Percentiles rank a stretch among this genome's conserved stretches.
These are phyloP conservation scores for Cataglyphis hispanica DNA, from an alignment of 1,140 invertebrate species.

Conservation along the genomic window DNA sequence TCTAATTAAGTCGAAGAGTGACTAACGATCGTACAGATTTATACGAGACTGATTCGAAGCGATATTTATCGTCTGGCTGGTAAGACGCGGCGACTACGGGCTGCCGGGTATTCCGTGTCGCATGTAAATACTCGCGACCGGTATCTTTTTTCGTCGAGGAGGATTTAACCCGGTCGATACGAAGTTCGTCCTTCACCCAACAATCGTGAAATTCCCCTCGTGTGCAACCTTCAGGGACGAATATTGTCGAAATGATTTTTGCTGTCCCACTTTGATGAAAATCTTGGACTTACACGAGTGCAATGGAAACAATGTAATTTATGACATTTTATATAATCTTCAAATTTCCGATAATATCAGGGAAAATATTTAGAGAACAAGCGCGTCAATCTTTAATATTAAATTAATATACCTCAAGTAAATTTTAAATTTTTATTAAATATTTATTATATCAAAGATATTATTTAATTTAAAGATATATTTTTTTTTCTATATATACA, in stretches of 20 bases:
- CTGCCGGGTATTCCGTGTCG: constrained; percentile 43
- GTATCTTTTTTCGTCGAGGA: constrained; percentile 35
- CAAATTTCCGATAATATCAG: not conserved
- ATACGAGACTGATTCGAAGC: constrained; percentile 61
- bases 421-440: not conserved
- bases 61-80: constrained; percentile 73
- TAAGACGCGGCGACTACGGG: not conserved
- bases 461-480: not conserved
- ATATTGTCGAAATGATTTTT: constrained; percentile 51
- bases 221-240: constrained; percentile 53
- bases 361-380: not conserved
- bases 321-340: not conserved
- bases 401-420: not conserved
- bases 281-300: constrained; percentile 1
- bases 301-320: constrained; percentile 8
- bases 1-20: constrained; percentile 73
- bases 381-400: not conserved
- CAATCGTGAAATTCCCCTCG: constrained; percentile 48
- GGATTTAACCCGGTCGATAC: constrained; percentile 33
- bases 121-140: constrained; percentile 59
- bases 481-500: not conserved
- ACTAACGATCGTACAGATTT: constrained; percentile 74
- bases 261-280: constrained; percentile 44
- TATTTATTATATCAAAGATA: not conserved
- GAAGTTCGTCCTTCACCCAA: constrained; percentile 49